Percentiles rank a stretch among this genome's conserved stretches.
Conservation (phyloP, 2,113 vertebrate genomes). For the Otis tarda region DNA sequence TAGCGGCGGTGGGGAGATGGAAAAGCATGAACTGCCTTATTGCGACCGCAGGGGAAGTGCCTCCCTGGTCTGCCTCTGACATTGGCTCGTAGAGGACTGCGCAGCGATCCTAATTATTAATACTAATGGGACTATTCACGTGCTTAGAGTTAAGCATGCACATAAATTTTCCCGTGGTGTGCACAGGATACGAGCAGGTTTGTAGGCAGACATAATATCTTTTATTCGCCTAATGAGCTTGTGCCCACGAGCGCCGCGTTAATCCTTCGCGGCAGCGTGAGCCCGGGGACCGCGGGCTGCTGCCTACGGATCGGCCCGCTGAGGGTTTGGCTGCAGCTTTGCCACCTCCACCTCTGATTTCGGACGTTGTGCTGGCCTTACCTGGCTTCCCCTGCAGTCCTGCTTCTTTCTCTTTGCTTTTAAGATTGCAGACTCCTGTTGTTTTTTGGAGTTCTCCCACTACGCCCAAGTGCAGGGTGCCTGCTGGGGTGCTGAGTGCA, state of each 20-base stretch:
- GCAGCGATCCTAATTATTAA: background rate
- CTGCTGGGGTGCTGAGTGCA: background rate
- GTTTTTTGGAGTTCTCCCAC: background rate
- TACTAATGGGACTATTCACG: background rate
- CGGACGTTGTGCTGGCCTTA: background rate
- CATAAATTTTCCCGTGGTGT: background rate
- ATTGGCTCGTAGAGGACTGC: background rate
- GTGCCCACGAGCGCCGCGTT: fast-evolving
- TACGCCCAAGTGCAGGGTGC: background rate
- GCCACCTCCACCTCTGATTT: background rate
- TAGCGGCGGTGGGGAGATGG: background rate
- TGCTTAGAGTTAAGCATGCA: background rate
- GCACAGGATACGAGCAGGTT: background rate
- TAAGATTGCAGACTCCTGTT: background rate
- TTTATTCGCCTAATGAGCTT: background rate
- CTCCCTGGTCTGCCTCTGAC: background rate
- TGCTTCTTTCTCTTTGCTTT: background rate
- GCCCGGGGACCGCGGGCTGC: background rate
- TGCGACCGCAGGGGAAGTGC: background rate
- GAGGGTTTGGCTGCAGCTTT: background rate
- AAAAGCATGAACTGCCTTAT: fast-evolving
- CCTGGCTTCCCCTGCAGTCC: background rate
- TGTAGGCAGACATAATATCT: background rate
- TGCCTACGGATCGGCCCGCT: too few relatives aligned
- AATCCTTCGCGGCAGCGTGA: background rate